phyloP scores from a whole-genome alignment of 2,113 vertebrate species.

The Amazona vittata region DNA sequence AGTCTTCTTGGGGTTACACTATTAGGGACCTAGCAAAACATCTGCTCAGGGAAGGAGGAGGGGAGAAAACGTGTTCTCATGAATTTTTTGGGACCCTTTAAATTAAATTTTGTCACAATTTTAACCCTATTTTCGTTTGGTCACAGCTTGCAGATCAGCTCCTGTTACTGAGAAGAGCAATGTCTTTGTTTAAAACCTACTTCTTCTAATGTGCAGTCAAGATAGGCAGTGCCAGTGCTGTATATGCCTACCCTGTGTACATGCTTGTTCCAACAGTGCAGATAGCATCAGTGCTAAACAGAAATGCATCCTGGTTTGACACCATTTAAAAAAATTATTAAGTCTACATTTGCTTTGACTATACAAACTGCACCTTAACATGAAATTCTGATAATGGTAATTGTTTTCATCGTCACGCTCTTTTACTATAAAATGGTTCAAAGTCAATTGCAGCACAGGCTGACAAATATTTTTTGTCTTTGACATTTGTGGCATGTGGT shows the following conservation, averaged over 20 bases:
- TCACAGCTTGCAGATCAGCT: background rate
- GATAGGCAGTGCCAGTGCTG: background rate
- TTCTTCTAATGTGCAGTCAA: background rate
- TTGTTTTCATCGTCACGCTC: background rate
- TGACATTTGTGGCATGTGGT: background rate
- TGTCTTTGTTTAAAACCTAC: background rate
- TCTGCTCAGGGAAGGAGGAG: background rate
- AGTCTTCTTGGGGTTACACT: background rate
- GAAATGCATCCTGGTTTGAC: background rate
- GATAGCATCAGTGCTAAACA: background rate
- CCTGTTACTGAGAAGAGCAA: background rate
- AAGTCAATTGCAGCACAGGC: background rate
- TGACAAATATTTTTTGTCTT: background rate
- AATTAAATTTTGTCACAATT: background rate
- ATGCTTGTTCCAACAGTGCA: background rate
- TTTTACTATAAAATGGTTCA: background rate
- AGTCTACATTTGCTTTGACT: background rate
- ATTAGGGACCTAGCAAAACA: background rate
- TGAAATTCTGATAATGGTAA: background rate
- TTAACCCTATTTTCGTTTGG: background rate
- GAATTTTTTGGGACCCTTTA: background rate
- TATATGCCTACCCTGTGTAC: background rate
- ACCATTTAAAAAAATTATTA: background rate
- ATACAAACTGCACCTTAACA: background rate
- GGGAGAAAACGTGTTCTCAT: fast-evolving